Evolutionary conservation across 1,140 invertebrate species (phyloP).

Genomic region (Hyles vespertilio): DNA sequence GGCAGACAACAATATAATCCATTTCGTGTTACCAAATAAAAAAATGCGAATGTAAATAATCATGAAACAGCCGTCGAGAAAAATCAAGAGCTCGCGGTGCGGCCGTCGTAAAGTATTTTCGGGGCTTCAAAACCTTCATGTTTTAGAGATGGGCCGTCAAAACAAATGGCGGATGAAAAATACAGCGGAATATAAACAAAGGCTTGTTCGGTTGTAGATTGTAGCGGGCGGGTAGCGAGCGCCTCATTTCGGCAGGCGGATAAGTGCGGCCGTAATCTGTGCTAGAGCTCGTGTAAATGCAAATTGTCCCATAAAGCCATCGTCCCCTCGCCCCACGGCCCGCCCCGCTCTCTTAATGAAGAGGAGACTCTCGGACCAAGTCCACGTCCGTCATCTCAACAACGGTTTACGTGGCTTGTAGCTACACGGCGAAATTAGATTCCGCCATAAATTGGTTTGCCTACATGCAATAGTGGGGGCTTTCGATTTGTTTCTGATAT

Average conservation of each 20-base stretch:
- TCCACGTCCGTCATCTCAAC: constrained; percentile 62
- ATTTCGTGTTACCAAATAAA: too few species aligned
- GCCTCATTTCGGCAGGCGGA: constrained; percentile 64
- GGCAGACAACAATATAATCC: too few species aligned
- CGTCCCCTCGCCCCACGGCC: constrained; percentile 24
- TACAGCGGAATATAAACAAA: constrained; percentile 65
- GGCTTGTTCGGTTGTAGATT: constrained; percentile 53
- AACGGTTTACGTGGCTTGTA: constrained; percentile 39
- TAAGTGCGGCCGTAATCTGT: constrained; percentile 71
- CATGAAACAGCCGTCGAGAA: constrained; percentile 25
- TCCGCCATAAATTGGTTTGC: constrained; percentile 50
- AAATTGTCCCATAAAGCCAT: constrained; percentile 73
- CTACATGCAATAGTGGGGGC: constrained; percentile 21
- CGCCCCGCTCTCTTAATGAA: constrained; percentile 59
- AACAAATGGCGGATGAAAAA: constrained; percentile 68
- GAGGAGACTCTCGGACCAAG: constrained; percentile 53
- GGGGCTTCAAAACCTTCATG: constrained; percentile 35
- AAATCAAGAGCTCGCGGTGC: constrained; percentile 23
- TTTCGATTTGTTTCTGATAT: too few species aligned
- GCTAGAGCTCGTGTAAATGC: constrained; percentile 73
- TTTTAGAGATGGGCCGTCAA: constrained; percentile 56
- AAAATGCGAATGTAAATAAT: constrained; percentile 12
- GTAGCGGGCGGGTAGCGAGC: constrained; percentile 37
- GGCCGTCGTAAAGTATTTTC: constrained; percentile 40
- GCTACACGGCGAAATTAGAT: constrained; percentile 52